These are phyloP conservation scores for Calliscelio sp. DNA, from an alignment of 2,888 invertebrate species.

Conservation along the genomic window DNA sequence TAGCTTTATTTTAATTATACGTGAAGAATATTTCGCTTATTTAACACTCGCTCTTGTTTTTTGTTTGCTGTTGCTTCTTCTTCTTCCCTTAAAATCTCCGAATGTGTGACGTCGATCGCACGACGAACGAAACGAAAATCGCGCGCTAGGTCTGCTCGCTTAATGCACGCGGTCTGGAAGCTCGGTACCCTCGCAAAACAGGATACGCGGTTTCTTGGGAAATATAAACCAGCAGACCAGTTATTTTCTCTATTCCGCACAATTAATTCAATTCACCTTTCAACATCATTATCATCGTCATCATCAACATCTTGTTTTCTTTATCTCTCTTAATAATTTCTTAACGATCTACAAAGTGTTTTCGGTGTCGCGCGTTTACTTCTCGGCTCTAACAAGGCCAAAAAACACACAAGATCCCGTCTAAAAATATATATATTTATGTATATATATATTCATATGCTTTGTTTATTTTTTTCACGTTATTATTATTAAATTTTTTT, in stretches of 20 bases:
- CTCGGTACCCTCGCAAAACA: conserved; percentile 57
- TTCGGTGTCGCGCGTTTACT: conserved; percentile 63
- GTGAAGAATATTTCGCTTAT: background rate
- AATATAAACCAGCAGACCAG: conserved; percentile 62
- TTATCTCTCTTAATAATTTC: conserved; percentile 34
- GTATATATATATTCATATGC: too few relatives aligned
- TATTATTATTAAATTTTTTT: too few relatives aligned
- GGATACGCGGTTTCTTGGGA: conserved; percentile 62
- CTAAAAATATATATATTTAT: conserved; percentile 82
- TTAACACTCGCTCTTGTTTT: background rate
- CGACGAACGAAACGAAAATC: conserved; percentile 76
- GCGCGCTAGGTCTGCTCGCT: conserved; percentile 73
- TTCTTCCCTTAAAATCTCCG: conserved; percentile 59
- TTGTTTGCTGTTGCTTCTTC: too few relatives aligned
- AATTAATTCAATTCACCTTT: background rate
- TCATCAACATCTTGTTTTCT: background rate
- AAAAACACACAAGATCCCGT: conserved; percentile 79
- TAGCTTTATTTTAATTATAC: background rate
- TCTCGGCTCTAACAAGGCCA: conserved; percentile 73
- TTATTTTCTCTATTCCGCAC: conserved; percentile 52
- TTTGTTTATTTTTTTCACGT: too few relatives aligned
- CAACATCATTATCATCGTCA: too few relatives aligned
- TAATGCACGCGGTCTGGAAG: conserved; percentile 74
- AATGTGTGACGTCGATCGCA: conserved; percentile 71
- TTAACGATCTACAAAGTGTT: conserved; percentile 60